A percentile compares a stretch with the other conserved stretches of the same genome.
Evolutionary conservation across 2,888 invertebrate genomes (phyloP).

Genomic region (Ophion ellenae): DNA sequence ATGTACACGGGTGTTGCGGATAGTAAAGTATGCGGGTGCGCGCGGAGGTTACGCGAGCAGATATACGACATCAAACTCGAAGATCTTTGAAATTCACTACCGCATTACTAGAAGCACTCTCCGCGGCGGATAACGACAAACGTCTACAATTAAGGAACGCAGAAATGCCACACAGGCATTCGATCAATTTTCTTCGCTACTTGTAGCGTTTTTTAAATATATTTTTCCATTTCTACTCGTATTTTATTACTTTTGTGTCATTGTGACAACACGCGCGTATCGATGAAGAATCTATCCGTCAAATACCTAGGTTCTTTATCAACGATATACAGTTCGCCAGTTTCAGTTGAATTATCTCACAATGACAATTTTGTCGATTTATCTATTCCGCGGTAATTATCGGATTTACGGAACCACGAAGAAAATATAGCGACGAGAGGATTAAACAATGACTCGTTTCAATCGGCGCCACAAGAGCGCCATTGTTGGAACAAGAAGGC

Average conservation of each 20-base stretch:
- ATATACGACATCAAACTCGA: conserved; percentile 28
- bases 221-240: not conserved
- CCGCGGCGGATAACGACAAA: conserved; percentile 7
- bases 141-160: conserved; percentile 40
- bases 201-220: not conserved
- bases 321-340: not conserved
- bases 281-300: not conserved
- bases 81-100: conserved; percentile 47
- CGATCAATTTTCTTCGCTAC: conserved; percentile 26
- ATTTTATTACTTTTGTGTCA: not conserved
- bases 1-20: not conserved
- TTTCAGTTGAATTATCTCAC: conserved; percentile 4
- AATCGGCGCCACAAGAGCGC: conserved; percentile 1
- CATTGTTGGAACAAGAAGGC: not conserved
- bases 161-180: conserved; percentile 22
- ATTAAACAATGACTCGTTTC: not conserved
- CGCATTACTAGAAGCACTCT: not conserved
- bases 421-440: not conserved
- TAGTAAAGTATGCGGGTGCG: conserved; percentile 47
- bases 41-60: conserved; percentile 36
- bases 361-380: not conserved
- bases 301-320: not conserved
- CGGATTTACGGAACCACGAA: not conserved
- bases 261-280: not conserved
- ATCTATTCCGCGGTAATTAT: conserved; percentile 4